Conservation (phyloP, 2,113 vertebrate genomes). For the Myanophis thanlyinensis region DNA sequence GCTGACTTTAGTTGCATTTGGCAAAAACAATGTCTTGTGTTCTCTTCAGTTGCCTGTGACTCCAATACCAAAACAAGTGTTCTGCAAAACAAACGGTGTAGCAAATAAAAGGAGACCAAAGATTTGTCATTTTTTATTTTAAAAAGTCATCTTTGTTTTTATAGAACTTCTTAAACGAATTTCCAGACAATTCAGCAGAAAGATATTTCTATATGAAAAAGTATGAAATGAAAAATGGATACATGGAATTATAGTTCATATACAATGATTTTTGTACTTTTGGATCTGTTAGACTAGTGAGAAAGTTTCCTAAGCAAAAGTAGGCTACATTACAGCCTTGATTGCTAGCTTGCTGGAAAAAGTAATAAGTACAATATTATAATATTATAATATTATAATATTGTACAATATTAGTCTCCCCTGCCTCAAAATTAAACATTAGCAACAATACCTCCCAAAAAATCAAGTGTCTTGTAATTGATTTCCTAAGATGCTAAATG, state of each 20-base stretch:
- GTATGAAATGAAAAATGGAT: slow-evolving; percentile 34
- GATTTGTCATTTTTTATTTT: background rate
- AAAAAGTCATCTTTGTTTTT: slow-evolving; percentile 14
- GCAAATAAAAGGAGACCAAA: background rate
- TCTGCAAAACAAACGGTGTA: background rate
- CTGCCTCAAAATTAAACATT: slow-evolving; percentile 22
- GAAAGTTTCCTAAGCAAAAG: slow-evolving; percentile 31
- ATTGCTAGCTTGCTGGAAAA: slow-evolving; percentile 23
- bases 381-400: background rate
- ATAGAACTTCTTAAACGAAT: background rate
- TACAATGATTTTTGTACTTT: slow-evolving; percentile 33
- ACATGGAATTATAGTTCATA: slow-evolving; percentile 40
- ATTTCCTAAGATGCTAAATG: slow-evolving; percentile 52
- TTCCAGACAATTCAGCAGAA: slow-evolving; percentile 34
- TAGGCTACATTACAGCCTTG: background rate
- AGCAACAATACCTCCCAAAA: background rate
- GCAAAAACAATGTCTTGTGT: background rate
- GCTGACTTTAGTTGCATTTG: slow-evolving; percentile 1
- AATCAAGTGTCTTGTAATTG: slow-evolving; percentile 41
- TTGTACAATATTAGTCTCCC: background rate
- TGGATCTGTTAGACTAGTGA: slow-evolving; percentile 50
- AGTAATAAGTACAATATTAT: slow-evolving; percentile 20
- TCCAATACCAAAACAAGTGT: slow-evolving; percentile 24
- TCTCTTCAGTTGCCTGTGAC: slow-evolving; percentile 1
- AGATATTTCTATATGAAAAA: background rate